Percentiles rank a stretch among this genome's conserved stretches.
These are phyloP conservation scores for Microcebus lehilahytsara DNA, from an alignment of 2,113 vertebrate species.

Conservation along the genomic window DNA sequence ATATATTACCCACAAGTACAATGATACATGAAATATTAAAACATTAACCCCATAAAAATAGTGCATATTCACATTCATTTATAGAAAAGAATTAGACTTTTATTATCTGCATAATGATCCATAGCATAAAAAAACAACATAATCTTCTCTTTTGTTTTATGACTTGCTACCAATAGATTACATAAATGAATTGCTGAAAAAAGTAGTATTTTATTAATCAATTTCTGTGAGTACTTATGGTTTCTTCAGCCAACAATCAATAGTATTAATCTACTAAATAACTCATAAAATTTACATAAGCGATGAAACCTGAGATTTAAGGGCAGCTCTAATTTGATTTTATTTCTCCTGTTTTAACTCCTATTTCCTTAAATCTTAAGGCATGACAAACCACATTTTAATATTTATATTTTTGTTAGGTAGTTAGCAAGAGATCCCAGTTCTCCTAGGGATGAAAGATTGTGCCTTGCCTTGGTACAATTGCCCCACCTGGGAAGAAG, in stretches of 20 bases:
- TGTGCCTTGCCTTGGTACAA: too few species aligned
- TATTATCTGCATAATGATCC: slow-evolving; percentile 27
- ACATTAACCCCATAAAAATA: background rate
- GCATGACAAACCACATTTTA: background rate
- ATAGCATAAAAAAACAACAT: background rate
- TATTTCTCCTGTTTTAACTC: background rate
- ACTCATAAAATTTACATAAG: slow-evolving; percentile 49
- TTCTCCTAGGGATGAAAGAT: too few species aligned
- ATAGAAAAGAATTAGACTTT: background rate
- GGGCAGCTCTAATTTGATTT: background rate
- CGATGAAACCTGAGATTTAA: background rate
- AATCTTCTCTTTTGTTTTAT: background rate
- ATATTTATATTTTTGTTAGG: background rate
- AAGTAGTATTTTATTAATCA: slow-evolving; percentile 49
- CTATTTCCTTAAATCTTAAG: background rate
- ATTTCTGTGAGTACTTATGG: background rate
- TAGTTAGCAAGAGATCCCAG: too few species aligned
- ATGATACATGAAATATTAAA: background rate
- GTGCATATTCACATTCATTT: background rate
- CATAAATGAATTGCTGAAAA: slow-evolving; percentile 47
- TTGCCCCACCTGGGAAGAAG: too few species aligned
- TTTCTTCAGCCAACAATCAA: slow-evolving; percentile 55
- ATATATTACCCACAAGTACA: background rate
- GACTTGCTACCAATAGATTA: background rate
- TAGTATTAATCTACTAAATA: slow-evolving; percentile 64